Percentiles rank a stretch among this genome's conserved stretches.
These are phyloP conservation scores for Trochalopteron elliotii DNA, from an alignment of 2,113 vertebrate genomes.

Conservation along the genomic window DNA sequence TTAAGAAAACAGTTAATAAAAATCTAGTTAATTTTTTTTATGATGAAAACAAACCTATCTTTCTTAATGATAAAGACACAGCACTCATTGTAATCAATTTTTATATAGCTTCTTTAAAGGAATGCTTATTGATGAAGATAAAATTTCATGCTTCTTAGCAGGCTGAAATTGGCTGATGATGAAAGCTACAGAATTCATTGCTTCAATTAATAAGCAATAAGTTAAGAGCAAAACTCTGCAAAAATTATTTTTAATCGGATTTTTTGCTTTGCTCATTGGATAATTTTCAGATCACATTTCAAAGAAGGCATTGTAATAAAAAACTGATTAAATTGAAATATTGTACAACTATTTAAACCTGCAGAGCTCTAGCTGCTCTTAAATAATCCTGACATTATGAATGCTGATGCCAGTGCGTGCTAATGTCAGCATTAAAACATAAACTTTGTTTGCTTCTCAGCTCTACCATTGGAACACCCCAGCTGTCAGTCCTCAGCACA, in stretches of 20 bases:
- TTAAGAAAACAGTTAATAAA: constrained; percentile 57
- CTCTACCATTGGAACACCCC: background rate
- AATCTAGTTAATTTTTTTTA: background rate
- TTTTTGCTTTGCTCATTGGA: background rate
- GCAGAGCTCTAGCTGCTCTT: background rate
- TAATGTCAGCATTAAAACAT: background rate
- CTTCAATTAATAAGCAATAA: constrained; percentile 29
- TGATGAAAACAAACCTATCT: constrained; percentile 27
- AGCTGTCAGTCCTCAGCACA: background rate
- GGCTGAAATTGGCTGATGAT: background rate
- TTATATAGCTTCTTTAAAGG: constrained; percentile 18
- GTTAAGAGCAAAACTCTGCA: constrained; percentile 14
- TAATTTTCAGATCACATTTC: constrained; percentile 7
- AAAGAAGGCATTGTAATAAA: background rate
- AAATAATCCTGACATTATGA: background rate
- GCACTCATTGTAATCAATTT: constrained; percentile 22
- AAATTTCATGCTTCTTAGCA: constrained; percentile 5
- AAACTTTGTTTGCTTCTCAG: background rate
- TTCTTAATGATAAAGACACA: constrained; percentile 8
- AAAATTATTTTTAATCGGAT: background rate
- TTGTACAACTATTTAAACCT: background rate
- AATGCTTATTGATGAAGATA: constrained; percentile 34
- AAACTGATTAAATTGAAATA: background rate
- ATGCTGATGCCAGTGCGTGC: background rate
- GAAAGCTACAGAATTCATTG: constrained; percentile 15